A percentile compares a stretch with the other conserved stretches of the same genome.
These are phyloP conservation scores for Lepus townsendii DNA, from an alignment of 2,797 vertebrate genomes.

Conservation along the genomic window DNA sequence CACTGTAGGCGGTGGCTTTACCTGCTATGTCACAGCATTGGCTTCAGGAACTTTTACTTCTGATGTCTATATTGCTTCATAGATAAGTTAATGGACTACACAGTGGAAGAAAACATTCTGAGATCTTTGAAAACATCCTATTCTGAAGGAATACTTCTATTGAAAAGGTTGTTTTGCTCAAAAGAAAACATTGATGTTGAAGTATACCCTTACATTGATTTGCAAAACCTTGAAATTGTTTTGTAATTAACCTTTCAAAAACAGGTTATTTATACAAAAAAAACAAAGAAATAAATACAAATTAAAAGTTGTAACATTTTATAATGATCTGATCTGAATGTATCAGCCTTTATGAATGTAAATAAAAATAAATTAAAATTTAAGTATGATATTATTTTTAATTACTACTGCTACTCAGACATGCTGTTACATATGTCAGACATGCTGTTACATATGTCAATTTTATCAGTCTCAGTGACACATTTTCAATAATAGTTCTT, in stretches of 20 bases:
- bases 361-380: not conserved
- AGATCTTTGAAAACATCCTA: not conserved
- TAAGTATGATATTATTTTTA: not conserved
- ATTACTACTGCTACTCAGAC: not conserved
- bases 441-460: constrained; percentile 4
- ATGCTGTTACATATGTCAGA: constrained; percentile 9
- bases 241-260: not conserved
- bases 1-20: too few relatives aligned
- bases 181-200: not conserved
- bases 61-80: not conserved
- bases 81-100: not conserved
- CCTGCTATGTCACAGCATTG: too few relatives aligned
- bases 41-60: not conserved
- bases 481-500: not conserved
- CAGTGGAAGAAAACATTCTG: not conserved
- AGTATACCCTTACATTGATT: not conserved
- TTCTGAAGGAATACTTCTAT: not conserved
- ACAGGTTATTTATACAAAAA: not conserved
- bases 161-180: not conserved
- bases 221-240: not conserved
- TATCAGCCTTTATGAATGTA: not conserved
- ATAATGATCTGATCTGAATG: not conserved
- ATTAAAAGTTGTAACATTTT: not conserved
- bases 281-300: not conserved
- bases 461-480: not conserved